These are phyloP conservation scores for Myxocyprinus asiaticus DNA, from an alignment of 2,113 vertebrate genomes.

Conservation along the genomic window DNA sequence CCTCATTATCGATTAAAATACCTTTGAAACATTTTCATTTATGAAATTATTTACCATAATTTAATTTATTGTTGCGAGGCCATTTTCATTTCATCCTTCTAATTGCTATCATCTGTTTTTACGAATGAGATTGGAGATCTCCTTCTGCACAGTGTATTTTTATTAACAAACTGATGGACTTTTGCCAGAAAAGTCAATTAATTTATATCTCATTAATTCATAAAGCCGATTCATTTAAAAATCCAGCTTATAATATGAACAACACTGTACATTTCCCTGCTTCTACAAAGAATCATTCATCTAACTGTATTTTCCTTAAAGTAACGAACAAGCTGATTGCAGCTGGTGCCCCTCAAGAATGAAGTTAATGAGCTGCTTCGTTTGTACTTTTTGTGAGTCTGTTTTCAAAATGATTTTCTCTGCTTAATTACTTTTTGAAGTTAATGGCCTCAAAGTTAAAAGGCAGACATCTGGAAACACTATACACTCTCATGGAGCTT, in stretches of 20 bases:
- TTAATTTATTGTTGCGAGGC: slow-evolving; percentile 23
- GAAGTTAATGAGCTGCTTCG: slow-evolving; percentile 72
- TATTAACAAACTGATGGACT: not conserved
- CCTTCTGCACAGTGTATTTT: not conserved
- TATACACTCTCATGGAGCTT: not conserved
- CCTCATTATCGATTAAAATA: slow-evolving; percentile 51
- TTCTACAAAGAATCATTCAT: slow-evolving; percentile 60
- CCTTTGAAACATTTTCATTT: slow-evolving; percentile 43
- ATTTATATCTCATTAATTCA: not conserved
- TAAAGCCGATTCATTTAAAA: not conserved
- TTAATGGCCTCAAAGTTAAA: slow-evolving; percentile 59
- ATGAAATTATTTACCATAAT: slow-evolving; percentile 43
- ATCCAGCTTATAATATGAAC: slow-evolving; percentile 49
- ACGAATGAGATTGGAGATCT: not conserved
- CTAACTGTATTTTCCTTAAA: slow-evolving; percentile 68
- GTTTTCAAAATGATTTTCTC: slow-evolving; percentile 70
- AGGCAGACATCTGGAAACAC: slow-evolving; percentile 59
- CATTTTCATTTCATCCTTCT: slow-evolving; percentile 20
- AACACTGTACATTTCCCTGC: slow-evolving; percentile 58
- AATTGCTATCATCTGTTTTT: slow-evolving; percentile 22
- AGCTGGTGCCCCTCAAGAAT: slow-evolving; percentile 70
- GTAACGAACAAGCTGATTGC: slow-evolving; percentile 71
- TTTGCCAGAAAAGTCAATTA: slow-evolving; percentile 43
- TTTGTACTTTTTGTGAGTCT: slow-evolving; percentile 70
- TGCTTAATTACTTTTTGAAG: slow-evolving; percentile 67